Conservation (phyloP, 2,888 invertebrate genomes). For the Mactromeris polynyma region DNA sequence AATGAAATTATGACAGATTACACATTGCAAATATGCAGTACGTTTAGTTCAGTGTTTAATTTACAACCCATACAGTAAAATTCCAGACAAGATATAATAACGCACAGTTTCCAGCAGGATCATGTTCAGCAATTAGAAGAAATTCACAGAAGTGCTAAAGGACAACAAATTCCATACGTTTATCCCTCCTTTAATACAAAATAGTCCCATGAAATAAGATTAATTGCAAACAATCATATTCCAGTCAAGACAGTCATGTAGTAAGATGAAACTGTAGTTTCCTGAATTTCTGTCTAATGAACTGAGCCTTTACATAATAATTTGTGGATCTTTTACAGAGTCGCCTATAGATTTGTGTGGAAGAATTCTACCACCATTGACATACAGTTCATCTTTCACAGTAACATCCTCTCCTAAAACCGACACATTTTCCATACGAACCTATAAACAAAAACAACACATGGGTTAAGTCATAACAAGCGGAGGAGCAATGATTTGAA, state of each 20-base stretch:
- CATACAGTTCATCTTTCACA: conserved; percentile 98
- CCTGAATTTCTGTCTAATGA: conserved; percentile 6
- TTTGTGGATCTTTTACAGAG: conserved; percentile 98
- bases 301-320: conserved; percentile 94
- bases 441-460: conserved; percentile 84
- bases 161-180: background rate
- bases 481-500: no score
- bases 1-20: no score
- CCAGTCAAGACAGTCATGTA: no score
- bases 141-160: no score
- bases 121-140: no score
- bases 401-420: conserved; percentile 99
- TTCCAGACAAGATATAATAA: no score
- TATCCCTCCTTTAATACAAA: background rate
- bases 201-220: background rate
- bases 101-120: no score
- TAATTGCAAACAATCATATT: background rate
- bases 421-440: conserved; percentile 98
- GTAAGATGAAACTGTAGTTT: background rate
- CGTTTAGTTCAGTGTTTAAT: no score
- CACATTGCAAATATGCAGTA: no score
- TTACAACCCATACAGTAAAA: no score
- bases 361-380: conserved; percentile 98
- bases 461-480: no score
- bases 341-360: conserved; percentile 98